phyloP scores from a whole-genome alignment of 2,888 invertebrate species.

The Aporophyla nigra region DNA sequence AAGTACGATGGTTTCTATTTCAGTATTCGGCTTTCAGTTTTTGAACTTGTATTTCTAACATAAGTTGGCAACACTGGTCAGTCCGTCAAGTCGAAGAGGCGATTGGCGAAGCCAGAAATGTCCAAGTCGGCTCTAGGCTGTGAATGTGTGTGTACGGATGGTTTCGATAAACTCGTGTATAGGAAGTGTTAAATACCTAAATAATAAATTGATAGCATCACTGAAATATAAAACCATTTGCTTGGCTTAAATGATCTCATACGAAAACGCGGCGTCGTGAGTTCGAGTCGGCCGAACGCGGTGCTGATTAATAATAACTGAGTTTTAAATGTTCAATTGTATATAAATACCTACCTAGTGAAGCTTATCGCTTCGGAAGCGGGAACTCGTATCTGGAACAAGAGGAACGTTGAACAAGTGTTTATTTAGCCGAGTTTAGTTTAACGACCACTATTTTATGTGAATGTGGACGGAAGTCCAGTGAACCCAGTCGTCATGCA shows the following conservation, averaged over 20 bases:
- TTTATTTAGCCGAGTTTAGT: constrained; percentile 74
- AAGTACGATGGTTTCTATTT: too few relatives aligned
- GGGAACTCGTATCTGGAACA: constrained; percentile 77
- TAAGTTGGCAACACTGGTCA: too few relatives aligned
- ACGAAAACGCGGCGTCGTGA: constrained; percentile 55
- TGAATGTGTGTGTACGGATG: not conserved
- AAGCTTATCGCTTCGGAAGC: constrained; percentile 82
- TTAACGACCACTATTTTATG: constrained; percentile 76
- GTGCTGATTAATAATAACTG: constrained; percentile 30
- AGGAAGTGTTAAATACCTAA: not conserved
- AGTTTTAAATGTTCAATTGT: constrained; percentile 56
- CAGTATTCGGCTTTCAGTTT: too few relatives aligned
- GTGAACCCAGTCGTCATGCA: constrained; percentile 75
- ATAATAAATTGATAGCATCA: constrained; percentile 38
- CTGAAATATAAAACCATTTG: constrained; percentile 68
- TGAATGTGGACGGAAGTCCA: constrained; percentile 72
- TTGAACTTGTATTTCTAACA: too few relatives aligned
- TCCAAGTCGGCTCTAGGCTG: too few relatives aligned
- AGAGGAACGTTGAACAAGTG: constrained; percentile 73
- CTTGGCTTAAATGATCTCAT: constrained; percentile 69
- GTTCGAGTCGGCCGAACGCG: constrained; percentile 53
- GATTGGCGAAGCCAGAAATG: too few relatives aligned
- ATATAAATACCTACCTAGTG: constrained; percentile 56
- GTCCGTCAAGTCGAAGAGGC: too few relatives aligned
- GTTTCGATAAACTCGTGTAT: constrained; percentile 8